A percentile compares a stretch with the other conserved stretches of the same genome.
Evolutionary conservation across 2,113 vertebrate genomes (phyloP).

Genomic region (Lontra canadensis): DNA sequence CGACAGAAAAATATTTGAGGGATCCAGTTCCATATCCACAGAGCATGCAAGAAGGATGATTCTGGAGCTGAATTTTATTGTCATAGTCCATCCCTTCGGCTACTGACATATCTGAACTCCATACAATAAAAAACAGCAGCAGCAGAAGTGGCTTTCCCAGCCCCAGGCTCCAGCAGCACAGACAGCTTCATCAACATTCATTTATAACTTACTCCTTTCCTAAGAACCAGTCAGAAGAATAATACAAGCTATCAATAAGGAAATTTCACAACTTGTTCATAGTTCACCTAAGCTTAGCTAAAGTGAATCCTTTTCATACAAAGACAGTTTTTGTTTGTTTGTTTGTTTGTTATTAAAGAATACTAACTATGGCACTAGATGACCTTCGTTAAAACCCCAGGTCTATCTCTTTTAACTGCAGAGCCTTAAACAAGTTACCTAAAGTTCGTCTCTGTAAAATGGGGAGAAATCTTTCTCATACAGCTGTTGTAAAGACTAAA

Average conservation of each 20-base stretch:
- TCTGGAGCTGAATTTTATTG: background rate
- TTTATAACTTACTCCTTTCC: background rate
- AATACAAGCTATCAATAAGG: background rate
- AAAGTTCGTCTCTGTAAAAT: background rate
- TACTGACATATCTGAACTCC: background rate
- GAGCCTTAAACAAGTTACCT: background rate
- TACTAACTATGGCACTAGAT: background rate
- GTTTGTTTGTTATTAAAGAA: background rate
- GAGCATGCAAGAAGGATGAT: background rate
- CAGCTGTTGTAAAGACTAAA: background rate
- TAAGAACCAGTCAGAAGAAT: conserved; percentile 9
- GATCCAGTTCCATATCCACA: background rate
- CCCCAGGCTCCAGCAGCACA: background rate
- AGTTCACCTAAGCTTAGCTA: conserved; percentile 26
- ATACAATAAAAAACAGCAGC: background rate
- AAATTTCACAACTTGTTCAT: background rate
- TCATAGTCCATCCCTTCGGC: background rate
- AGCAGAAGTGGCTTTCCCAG: background rate
- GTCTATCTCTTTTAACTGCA: background rate
- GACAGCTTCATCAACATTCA: background rate
- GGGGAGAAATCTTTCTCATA: background rate
- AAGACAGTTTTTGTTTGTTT: background rate
- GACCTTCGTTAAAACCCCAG: background rate
- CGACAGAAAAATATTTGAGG: background rate
- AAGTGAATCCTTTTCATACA: background rate